Percentiles rank a stretch among this genome's conserved stretches.
Evolutionary conservation across 2,888 invertebrate genomes (phyloP).

Genomic region (Drosophila mettleri): DNA sequence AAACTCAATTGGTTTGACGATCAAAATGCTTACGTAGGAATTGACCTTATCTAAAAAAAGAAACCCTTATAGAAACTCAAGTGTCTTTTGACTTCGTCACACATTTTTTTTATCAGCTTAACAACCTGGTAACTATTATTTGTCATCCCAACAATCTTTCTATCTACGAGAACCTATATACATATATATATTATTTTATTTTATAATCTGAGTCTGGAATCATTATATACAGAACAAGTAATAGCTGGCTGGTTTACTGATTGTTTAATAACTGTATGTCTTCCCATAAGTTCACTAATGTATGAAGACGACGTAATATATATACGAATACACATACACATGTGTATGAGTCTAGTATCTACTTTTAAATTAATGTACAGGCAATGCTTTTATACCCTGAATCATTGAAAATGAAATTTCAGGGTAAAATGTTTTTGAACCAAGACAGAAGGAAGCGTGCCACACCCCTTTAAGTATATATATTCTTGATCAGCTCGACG

Average conservation of each 20-base stretch:
- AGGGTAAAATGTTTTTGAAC: too few relatives aligned
- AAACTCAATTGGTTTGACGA: slow-evolving; percentile 9
- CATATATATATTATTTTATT: neutral
- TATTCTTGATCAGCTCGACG: too few relatives aligned
- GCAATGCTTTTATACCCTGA: too few relatives aligned
- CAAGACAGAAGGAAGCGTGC: too few relatives aligned
- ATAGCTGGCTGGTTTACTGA: neutral
- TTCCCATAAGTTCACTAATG: too few relatives aligned
- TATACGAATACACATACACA: too few relatives aligned
- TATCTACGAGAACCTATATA: neutral
- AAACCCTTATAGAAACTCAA: slow-evolving; percentile 28
- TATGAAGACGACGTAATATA: too few relatives aligned
- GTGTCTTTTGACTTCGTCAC: slow-evolving; percentile 20
- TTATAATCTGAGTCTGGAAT: neutral
- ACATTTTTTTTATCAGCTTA: slow-evolving; percentile 8
- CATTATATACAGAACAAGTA: neutral
- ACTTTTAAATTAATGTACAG: too few relatives aligned
- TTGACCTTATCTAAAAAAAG: slow-evolving; percentile 7
- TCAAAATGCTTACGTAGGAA: slow-evolving; percentile 14
- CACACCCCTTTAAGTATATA: too few relatives aligned
- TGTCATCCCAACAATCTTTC: neutral
- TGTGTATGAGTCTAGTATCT: too few relatives aligned
- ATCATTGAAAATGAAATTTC: too few relatives aligned
- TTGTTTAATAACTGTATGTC: neutral
- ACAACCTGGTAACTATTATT: slow-evolving; percentile 3